Evolutionary conservation across 2,888 invertebrate species (phyloP), one percentile per base, ranked within the genome.

Genomic region (Andrena minutula): DNA sequence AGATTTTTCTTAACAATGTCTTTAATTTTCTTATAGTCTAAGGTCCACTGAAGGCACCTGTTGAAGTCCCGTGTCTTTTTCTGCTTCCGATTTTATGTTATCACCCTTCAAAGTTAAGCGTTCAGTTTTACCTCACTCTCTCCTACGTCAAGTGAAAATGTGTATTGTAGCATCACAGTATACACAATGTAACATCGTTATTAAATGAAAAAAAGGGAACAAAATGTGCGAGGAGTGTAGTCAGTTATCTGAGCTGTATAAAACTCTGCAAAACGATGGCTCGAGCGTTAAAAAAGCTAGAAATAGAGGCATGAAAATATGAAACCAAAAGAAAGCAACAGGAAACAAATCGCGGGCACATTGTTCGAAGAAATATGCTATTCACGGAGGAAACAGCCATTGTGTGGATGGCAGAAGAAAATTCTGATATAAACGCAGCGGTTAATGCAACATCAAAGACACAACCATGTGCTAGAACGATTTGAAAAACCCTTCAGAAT

Each of bases 381-480:
- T 65, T 77, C n/a, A 30, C 49, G 23, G 51, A 23, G 65, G 60
- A 66, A 64, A 10, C 49, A 28, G 49, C 35, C 58, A 66, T 77
- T 77, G 65, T 74, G 35, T 23, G 49, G 8, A 41, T 35, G 51
- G 65, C 12, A 20, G 51, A 60, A 60, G 65, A 66, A 66, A 77
- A 20, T 65, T 73, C 49, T 73, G 58, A 12, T 49, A 60, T 28
- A 73, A 66, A 30, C 10, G 10, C 3, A 12, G 8, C 26, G 47
- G 72, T 63, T 76, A 76, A 72, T 77, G 51, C 53, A 60, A 64
- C 73, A 49, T 47, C 73, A 51, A 76, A 77, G 47, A 66, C 16
- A 41, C 49, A 30, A 60, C 35, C 41, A 30, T 20, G 75, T 10
- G 28, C 26, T 20, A 20, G 20, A 75, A 71, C 63, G 53, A 63